Percentiles rank a stretch among this genome's conserved stretches.
Evolutionary conservation across 2,888 invertebrate genomes (phyloP).

Genomic region (Thereva unica): DNA sequence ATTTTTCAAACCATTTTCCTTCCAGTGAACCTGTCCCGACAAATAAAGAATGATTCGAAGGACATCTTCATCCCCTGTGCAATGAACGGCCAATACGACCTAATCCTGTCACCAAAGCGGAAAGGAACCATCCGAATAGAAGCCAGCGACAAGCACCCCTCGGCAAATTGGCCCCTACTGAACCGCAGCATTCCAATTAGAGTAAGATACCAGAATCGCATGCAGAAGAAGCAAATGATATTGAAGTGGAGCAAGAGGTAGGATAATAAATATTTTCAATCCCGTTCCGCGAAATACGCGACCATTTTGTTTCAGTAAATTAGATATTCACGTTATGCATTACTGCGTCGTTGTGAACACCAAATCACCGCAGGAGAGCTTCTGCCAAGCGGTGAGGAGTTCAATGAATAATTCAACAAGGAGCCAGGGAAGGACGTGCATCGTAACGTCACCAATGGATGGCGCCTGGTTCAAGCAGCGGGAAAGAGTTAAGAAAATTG

Average conservation of each 20-base stretch:
- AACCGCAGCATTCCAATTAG: slow-evolving; percentile 54
- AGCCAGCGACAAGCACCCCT: slow-evolving; percentile 53
- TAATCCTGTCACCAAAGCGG: slow-evolving; percentile 52
- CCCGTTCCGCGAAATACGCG: background rate
- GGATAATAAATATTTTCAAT: slow-evolving; percentile 24
- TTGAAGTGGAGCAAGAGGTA: slow-evolving; percentile 57
- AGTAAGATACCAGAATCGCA: slow-evolving; percentile 56
- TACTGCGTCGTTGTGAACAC: slow-evolving; percentile 54
- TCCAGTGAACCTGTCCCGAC: slow-evolving; percentile 52
- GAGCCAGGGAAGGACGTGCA: slow-evolving; percentile 40
- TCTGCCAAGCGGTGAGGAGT: slow-evolving; percentile 47
- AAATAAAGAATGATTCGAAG: slow-evolving; percentile 47
- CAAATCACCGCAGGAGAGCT: slow-evolving; percentile 47
- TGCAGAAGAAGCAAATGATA: slow-evolving; percentile 56
- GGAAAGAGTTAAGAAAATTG: slow-evolving; percentile 50
- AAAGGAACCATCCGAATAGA: slow-evolving; percentile 51
- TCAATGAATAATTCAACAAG: slow-evolving; percentile 44
- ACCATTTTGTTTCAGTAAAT: slow-evolving; percentile 42
- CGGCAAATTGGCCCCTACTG: slow-evolving; percentile 54
- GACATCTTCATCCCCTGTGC: slow-evolving; percentile 55
- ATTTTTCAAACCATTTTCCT: slow-evolving; percentile 14
- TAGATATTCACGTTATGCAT: slow-evolving; percentile 56
- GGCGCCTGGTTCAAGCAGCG: slow-evolving; percentile 50
- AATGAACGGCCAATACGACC: slow-evolving; percentile 54
- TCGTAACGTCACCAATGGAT: slow-evolving; percentile 47